Conservation (phyloP, 2,888 invertebrate species). For the Buathra laborator region DNA sequence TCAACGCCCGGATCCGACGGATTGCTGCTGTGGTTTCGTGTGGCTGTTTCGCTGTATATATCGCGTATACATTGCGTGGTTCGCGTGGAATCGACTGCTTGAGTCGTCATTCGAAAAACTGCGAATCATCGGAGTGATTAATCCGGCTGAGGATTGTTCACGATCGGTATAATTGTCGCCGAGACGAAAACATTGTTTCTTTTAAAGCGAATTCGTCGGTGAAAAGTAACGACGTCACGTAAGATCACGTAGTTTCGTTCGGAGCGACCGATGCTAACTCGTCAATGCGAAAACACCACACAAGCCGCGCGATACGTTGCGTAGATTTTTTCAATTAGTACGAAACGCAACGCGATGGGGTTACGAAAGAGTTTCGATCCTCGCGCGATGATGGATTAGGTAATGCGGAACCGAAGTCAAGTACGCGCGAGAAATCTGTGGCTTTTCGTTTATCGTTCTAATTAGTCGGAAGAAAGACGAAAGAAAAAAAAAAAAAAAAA, state of each 20-base stretch:
- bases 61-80: neutral
- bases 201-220: neutral
- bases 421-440: neutral
- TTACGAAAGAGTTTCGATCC: conserved; percentile 47
- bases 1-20: conserved; percentile 83
- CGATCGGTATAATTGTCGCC: neutral
- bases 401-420: conserved; percentile 23
- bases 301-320: conserved; percentile 7
- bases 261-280: conserved; percentile 2
- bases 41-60: neutral
- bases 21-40: conserved; percentile 60
- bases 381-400: neutral
- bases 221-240: neutral
- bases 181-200: neutral
- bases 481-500: neutral
- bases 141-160: neutral
- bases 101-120: conserved; percentile 2
- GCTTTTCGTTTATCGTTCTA: conserved; percentile 66
- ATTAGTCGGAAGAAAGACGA: conserved; percentile 55
- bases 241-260: neutral
- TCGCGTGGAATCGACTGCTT: conserved; percentile 57
- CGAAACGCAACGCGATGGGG: neutral
- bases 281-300: conserved; percentile 1
- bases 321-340: conserved; percentile 64
- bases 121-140: neutral